Percentiles rank a stretch among this genome's conserved stretches.
phyloP scores from a whole-genome alignment of 37 sponge, comb jelly and placozoan species.

The Haliclona indistincta region DNA sequence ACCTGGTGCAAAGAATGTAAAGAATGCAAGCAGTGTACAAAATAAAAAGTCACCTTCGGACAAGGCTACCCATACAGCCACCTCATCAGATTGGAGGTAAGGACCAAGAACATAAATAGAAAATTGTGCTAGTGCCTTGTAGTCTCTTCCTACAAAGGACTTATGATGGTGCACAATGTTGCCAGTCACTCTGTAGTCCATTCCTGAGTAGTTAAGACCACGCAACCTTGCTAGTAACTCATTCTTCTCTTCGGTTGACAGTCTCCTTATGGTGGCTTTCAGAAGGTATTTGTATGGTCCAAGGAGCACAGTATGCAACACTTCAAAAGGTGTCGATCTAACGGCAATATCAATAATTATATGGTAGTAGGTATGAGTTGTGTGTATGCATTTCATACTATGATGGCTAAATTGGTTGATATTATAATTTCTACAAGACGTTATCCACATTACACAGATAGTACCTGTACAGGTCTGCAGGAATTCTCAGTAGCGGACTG shows the following conservation, averaged over 20 bases:
- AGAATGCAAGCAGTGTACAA: too few species aligned
- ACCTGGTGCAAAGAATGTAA: too few species aligned
- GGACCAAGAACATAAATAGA: conserved; percentile 11
- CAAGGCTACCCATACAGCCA: background rate
- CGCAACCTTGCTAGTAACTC: conserved; percentile 22
- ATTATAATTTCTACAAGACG: background rate
- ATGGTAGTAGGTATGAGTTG: background rate
- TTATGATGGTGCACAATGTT: conserved; percentile 24
- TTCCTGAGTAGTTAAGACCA: conserved; percentile 32
- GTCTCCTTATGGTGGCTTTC: conserved; percentile 1
- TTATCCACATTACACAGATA: background rate
- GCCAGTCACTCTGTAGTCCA: conserved; percentile 9
- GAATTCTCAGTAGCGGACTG: conserved; percentile 5
- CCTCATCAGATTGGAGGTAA: background rate
- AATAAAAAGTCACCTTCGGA: too few species aligned
- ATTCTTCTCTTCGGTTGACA: conserved; percentile 9
- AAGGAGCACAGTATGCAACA: conserved; percentile 33
- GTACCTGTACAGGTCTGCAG: conserved; percentile 21
- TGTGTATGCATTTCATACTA: too few species aligned
- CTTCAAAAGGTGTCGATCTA: conserved; percentile 47
- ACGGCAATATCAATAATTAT: too few species aligned
- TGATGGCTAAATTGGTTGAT: too few species aligned
- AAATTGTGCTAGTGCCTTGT: conserved; percentile 34
- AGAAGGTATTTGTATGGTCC: conserved; percentile 50
- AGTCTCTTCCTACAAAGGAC: conserved; percentile 55